A percentile compares a stretch with the other conserved stretches of the same genome.
Evolutionary conservation across 2,797 vertebrate species (phyloP).

Genomic region (Philypnodon macrostomus): DNA sequence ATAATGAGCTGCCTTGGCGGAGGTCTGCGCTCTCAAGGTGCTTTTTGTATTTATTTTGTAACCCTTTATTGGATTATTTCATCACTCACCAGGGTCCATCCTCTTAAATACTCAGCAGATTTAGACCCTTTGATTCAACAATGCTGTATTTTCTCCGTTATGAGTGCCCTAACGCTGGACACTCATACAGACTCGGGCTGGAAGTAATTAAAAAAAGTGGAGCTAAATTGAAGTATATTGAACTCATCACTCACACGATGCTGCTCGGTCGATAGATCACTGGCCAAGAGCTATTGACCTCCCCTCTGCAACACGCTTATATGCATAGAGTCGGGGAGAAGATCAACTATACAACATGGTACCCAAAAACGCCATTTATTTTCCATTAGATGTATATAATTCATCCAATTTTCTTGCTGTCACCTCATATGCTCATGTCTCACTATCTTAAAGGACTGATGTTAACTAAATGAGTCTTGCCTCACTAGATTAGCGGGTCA

Average conservation of each 20-base stretch:
- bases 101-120: background rate
- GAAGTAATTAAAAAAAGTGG: conserved; percentile 77
- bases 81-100: too few relatives aligned
- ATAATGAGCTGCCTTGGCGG: too few relatives aligned
- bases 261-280: conserved; percentile 66
- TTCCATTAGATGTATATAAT: background rate
- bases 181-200: conserved; percentile 32
- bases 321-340: conserved; percentile 29
- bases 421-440: conserved; percentile 22
- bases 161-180: conserved; percentile 38
- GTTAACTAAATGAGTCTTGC: conserved; percentile 63
- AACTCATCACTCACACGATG: conserved; percentile 70
- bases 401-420: background rate
- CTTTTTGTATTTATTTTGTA: too few relatives aligned
- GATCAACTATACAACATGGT: conserved; percentile 7
- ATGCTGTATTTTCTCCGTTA: conserved; percentile 55
- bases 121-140: conserved; percentile 33
- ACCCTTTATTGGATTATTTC: too few relatives aligned
- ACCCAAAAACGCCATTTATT: background rate
- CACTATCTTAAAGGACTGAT: conserved; percentile 56
- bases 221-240: conserved; percentile 77
- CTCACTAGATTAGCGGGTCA: conserved; percentile 63
- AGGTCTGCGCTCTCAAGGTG: too few relatives aligned
- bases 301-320: conserved; percentile 48
- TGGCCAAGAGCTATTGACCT: conserved; percentile 66